phyloP scores from a whole-genome alignment of 2,797 vertebrate genomes.

The Argya squamiceps region DNA sequence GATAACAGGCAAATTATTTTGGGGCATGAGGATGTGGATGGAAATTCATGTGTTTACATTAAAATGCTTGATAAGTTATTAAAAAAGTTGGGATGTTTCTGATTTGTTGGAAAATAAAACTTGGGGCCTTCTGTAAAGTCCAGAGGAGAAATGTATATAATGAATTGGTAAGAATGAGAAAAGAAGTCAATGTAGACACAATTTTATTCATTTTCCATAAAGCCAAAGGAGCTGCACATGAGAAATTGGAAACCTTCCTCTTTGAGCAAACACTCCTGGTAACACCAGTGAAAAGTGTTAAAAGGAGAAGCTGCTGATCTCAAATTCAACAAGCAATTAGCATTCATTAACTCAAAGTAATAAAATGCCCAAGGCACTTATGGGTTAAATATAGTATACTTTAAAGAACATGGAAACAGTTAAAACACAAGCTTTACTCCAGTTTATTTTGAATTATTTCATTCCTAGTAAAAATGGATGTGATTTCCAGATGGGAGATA shows the following conservation, averaged over 20 bases:
- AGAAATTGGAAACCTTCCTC: not conserved
- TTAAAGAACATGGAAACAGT: not conserved
- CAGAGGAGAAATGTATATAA: not conserved
- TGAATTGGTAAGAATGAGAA: not conserved
- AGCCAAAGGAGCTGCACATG: not conserved
- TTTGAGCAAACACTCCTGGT: not conserved
- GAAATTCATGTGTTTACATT: not conserved
- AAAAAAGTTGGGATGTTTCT: not conserved
- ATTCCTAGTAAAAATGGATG: conserved; percentile 29
- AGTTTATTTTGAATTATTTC: not conserved
- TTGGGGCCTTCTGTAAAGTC: not conserved
- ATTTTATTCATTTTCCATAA: not conserved
- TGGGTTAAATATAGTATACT: not conserved
- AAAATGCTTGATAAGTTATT: not conserved
- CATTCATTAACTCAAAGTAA: not conserved
- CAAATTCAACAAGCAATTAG: not conserved
- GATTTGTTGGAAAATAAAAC: not conserved
- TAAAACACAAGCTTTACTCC: not conserved
- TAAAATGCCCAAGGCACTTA: not conserved
- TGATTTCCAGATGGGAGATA: conserved; percentile 8
- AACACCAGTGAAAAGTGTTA: not conserved
- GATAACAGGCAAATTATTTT: not conserved
- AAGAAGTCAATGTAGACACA: not conserved
- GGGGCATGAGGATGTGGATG: not conserved
- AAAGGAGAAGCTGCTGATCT: not conserved